Base-by-base conservation (phyloP, 2,113 vertebrate genomes). In the Marcusenius ussheri region DNA sequence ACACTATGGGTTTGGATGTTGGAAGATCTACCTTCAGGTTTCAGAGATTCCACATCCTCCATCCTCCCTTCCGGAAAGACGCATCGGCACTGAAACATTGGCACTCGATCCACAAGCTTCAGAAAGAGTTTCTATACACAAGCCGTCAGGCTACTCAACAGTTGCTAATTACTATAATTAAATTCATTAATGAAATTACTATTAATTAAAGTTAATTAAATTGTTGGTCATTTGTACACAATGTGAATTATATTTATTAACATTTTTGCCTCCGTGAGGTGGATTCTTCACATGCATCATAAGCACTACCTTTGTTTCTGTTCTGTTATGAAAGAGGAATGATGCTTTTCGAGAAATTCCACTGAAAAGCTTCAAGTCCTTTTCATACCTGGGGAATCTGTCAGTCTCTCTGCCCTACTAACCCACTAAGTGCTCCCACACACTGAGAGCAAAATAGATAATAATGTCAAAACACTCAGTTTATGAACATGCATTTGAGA, bases 251-350 rank as follows among this genome's bases (percentile, higher is more conserved):
- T 42, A 19, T 42, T 39, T 42, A 80, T 42, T 42, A 15, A 80
- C 74, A 80, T 39, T 42, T 80, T 80, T 80, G 35, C 17, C 74
- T 42, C 15, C 2, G 9, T 42, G 39, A 42, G 74, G 17, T 35
- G 10, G 17, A 42, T 80, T 80, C 3, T 80, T 80, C 35, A 85
- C 46, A 13, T 49, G 42, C 1, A 27, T 24, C 42, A 19, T 27
- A 31, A 87, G 51, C 15, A 87, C 17, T 19, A 8, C 1, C 50
- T 56, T 5, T 46, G 21, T 47, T 87, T 87, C 35, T 87, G 90
- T 89, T 51, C 62, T 62, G 83, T 53, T 53, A 91, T 58, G 92
- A 46, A 85, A 51, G 35, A 56, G 27, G n/a, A 56, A 87, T 87
- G 49, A 27, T 19, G 24, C 49, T 87, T 87, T 51, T 51, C 86